A percentile compares a stretch with the other conserved stretches of the same genome.
Evolutionary conservation across 2,797 vertebrate genomes (phyloP).

Genomic region (Smutsia gigantea): DNA sequence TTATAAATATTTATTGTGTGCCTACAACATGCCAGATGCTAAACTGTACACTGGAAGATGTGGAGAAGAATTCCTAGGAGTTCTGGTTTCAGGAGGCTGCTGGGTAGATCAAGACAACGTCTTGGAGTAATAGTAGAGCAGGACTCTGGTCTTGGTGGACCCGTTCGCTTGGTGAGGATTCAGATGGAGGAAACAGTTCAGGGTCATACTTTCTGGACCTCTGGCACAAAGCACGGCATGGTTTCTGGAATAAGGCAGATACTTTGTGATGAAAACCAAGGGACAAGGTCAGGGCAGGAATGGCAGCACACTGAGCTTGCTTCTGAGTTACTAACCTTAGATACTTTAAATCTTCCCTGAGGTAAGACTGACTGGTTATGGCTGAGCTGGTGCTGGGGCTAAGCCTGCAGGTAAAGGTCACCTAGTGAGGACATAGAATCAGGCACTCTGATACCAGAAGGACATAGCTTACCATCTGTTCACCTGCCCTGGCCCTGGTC

Average conservation of each 20-base stretch:
- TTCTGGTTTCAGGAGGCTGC: neutral
- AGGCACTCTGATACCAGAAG: neutral
- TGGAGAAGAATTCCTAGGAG: neutral
- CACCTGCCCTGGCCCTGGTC: neutral
- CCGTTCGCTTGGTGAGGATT: neutral
- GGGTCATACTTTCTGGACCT: neutral
- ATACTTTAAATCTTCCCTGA: neutral
- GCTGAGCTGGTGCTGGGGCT: neutral
- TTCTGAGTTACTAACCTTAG: neutral
- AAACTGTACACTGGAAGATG: neutral
- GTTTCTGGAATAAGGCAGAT: slow-evolving; percentile 3
- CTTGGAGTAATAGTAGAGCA: neutral
- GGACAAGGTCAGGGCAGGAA: neutral
- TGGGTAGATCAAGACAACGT: neutral
- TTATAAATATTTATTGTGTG: neutral
- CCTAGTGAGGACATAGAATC: neutral
- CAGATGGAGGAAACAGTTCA: slow-evolving; percentile 10
- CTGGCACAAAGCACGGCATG: neutral
- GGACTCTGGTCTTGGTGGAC: slow-evolving; percentile 3
- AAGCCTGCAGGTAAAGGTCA: neutral
- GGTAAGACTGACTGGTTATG: neutral
- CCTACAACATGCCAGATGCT: neutral
- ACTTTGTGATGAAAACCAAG: slow-evolving; percentile 6
- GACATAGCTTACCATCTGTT: neutral
- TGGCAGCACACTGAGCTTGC: neutral